phyloP scores from a whole-genome alignment of 2,888 invertebrate genomes.

The Amphipoea lucens region DNA sequence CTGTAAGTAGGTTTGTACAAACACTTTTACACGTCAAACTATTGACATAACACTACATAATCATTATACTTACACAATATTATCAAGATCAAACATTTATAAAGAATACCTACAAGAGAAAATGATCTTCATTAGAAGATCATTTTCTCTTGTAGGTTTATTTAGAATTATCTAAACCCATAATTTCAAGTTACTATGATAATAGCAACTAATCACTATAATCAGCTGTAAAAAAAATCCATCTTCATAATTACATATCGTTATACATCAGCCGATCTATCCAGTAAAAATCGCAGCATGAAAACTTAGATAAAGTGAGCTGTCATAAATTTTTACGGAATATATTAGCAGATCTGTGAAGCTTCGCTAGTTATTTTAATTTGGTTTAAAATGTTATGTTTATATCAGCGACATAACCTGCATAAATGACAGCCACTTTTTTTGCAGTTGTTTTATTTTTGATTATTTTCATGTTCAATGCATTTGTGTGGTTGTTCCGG shows the following conservation, averaged over 20 bases:
- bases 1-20: no score
- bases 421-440: no score
- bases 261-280: neutral
- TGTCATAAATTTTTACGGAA: neutral
- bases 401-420: slow-evolving; percentile 28
- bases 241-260: neutral
- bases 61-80: neutral
- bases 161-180: neutral
- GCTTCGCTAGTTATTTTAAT: neutral
- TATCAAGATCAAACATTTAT: slow-evolving; percentile 23
- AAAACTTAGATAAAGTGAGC: neutral
- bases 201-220: no score
- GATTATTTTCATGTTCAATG: no score
- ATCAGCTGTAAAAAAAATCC: neutral
- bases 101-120: neutral
- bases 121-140: neutral
- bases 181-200: neutral
- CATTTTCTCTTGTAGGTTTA: no score
- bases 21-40: no score
- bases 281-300: no score
- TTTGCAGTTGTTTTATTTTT: no score
- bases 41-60: neutral
- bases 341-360: neutral
- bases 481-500: no score
- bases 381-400: neutral